Percentiles rank a stretch among this genome's conserved stretches.
Conservation (phyloP, 92 coral and sea anemone species). For the Palythoa caribaeorum region DNA sequence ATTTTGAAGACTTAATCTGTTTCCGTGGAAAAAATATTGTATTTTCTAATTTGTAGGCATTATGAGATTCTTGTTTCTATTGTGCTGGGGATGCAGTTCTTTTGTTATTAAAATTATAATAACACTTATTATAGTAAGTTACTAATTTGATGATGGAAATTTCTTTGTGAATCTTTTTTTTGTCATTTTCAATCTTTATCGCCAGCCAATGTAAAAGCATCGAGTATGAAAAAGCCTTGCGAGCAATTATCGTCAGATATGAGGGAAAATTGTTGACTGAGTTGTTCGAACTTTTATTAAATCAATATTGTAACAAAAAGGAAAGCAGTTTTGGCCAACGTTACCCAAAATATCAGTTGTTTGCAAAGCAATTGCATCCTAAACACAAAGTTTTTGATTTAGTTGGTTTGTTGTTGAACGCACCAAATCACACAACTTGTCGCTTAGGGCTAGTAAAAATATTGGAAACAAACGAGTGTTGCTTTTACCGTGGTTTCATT, state of each 20-base stretch:
- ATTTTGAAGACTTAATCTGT: conserved; percentile 7
- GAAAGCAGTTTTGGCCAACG: not conserved
- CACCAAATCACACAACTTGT: not conserved
- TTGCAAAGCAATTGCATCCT: not conserved
- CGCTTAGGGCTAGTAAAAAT: not conserved
- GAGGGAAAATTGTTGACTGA: not conserved
- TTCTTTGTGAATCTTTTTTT: not conserved
- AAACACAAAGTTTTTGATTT: not conserved
- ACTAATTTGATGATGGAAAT: conserved; percentile 29
- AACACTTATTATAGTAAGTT: conserved; percentile 42
- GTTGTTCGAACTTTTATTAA: not conserved
- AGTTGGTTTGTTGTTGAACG: not conserved
- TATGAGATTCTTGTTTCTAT: conserved; percentile 21
- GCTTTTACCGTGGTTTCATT: not conserved
- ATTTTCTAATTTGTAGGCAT: conserved; percentile 41
- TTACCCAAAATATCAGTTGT: not conserved
- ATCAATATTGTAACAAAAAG: conserved; percentile 20
- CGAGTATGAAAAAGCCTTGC: not conserved
- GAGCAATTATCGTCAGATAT: not conserved
- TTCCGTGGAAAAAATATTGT: conserved; percentile 28
- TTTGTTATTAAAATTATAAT: conserved; percentile 41
- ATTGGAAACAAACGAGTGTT: not conserved
- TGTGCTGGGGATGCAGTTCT: not conserved
- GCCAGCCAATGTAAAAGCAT: not conserved
- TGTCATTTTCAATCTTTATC: conserved; percentile 11